Conservation (phyloP, 1,140 invertebrate species). For the Ceratosolen fusciceps region DNA sequence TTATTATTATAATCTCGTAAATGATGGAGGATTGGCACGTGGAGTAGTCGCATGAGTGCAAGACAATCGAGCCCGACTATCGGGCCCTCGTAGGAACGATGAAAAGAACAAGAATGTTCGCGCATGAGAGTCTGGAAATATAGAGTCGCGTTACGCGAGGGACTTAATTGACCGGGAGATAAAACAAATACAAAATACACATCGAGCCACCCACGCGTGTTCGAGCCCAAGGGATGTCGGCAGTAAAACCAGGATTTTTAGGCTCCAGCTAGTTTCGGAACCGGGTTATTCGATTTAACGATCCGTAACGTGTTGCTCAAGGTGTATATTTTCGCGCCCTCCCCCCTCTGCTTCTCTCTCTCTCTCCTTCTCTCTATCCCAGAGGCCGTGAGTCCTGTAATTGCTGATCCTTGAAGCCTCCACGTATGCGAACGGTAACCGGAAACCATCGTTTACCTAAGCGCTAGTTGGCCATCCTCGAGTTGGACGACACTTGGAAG, state of each 20-base stretch:
- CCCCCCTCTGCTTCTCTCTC: neutral
- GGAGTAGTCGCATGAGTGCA: neutral
- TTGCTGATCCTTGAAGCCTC: neutral
- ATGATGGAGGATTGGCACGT: conserved; percentile 11
- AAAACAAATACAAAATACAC: neutral
- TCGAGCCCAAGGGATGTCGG: neutral
- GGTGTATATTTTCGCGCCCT: neutral
- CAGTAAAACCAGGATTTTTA: neutral
- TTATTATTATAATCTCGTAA: conserved; percentile 28
- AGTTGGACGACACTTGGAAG: neutral
- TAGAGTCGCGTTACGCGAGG: neutral
- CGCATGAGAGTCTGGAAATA: too few relatives aligned
- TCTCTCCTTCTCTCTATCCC: too few relatives aligned
- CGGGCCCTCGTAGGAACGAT: too few relatives aligned
- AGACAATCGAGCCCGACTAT: too few relatives aligned
- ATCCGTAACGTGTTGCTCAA: neutral
- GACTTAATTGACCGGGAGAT: neutral
- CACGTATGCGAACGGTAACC: neutral
- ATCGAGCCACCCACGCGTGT: neutral
- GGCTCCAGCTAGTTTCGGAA: neutral
- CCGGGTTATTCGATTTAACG: neutral
- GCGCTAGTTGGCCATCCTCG: neutral
- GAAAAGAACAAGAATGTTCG: neutral
- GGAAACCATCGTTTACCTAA: neutral
- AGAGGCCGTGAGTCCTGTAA: neutral